A percentile compares a stretch with the other conserved stretches of the same genome.
These are phyloP conservation scores for Abramis brama DNA, from an alignment of 2,113 vertebrate species.

Conservation along the genomic window DNA sequence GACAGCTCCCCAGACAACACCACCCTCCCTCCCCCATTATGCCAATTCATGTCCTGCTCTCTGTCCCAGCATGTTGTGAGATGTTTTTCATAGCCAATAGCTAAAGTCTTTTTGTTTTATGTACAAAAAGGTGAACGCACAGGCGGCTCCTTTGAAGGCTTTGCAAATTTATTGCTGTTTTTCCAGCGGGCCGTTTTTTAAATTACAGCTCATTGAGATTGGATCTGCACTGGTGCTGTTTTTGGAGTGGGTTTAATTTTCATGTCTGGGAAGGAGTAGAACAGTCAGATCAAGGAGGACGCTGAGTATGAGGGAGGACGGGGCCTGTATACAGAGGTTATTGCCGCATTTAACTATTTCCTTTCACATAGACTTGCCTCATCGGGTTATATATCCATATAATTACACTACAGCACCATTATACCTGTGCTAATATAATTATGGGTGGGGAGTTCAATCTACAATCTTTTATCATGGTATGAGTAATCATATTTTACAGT, in stretches of 20 bases:
- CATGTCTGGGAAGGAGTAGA: slow-evolving; percentile 62
- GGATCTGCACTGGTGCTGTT: slow-evolving; percentile 67
- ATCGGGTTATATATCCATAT: not conserved
- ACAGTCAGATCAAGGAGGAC: slow-evolving; percentile 48
- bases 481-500: not conserved
- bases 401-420: not conserved
- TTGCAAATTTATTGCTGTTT: slow-evolving; percentile 73
- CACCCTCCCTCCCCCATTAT: slow-evolving; percentile 22
- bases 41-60: slow-evolving; percentile 56
- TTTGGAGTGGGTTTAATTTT: slow-evolving; percentile 66
- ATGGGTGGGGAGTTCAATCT: not conserved
- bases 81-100: slow-evolving; percentile 63
- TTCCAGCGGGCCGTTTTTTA: slow-evolving; percentile 64
- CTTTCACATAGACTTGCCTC: slow-evolving; percentile 11
- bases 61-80: slow-evolving; percentile 54
- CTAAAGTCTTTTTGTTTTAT: slow-evolving; percentile 68
- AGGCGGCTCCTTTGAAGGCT: slow-evolving; percentile 67
- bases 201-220: slow-evolving; percentile 69
- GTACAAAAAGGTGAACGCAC: slow-evolving; percentile 56
- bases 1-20: slow-evolving; percentile 20
- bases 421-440: not conserved
- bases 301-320: slow-evolving; percentile 29
- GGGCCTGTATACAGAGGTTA: slow-evolving; percentile 45
- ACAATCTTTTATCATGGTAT: not conserved
- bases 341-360: slow-evolving; percentile 16